Evolutionary conservation across 2,797 vertebrate genomes (phyloP).

Genomic region (Bucorvus abyssinicus): DNA sequence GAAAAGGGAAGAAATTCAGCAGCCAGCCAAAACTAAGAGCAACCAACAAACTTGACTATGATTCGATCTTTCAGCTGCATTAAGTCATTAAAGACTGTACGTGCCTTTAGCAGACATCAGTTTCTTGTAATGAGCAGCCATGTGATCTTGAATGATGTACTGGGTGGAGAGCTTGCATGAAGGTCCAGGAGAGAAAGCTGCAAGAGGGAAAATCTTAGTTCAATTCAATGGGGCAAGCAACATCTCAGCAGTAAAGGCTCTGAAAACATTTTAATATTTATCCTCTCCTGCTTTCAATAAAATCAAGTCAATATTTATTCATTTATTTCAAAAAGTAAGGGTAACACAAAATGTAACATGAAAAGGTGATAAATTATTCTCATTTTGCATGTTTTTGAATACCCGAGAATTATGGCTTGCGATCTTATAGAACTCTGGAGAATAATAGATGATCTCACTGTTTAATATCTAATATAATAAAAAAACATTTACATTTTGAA

Average conservation of each 20-base stretch:
- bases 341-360: slow-evolving; percentile 23
- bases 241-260: slow-evolving; percentile 9
- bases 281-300: slow-evolving; percentile 27
- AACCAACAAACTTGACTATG: neutral
- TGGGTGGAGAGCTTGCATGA: slow-evolving; percentile 67
- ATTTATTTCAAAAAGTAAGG: slow-evolving; percentile 42
- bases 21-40: neutral
- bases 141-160: slow-evolving; percentile 57
- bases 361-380: slow-evolving; percentile 36
- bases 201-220: slow-evolving; percentile 6
- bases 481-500: slow-evolving; percentile 48
- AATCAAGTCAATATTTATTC: slow-evolving; percentile 20
- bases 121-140: slow-evolving; percentile 65
- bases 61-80: slow-evolving; percentile 25
- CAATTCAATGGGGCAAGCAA: neutral
- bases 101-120: slow-evolving; percentile 64
- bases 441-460: slow-evolving; percentile 32
- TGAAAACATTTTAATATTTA: slow-evolving; percentile 7
- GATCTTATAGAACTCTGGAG: slow-evolving; percentile 46
- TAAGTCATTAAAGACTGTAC: slow-evolving; percentile 10
- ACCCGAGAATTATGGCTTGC: slow-evolving; percentile 39
- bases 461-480: slow-evolving; percentile 55
- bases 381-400: slow-evolving; percentile 36
- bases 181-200: slow-evolving; percentile 49
- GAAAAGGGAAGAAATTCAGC: neutral